phyloP scores from a whole-genome alignment of 2,113 vertebrate species.

The Apistogramma diplotaenia region DNA sequence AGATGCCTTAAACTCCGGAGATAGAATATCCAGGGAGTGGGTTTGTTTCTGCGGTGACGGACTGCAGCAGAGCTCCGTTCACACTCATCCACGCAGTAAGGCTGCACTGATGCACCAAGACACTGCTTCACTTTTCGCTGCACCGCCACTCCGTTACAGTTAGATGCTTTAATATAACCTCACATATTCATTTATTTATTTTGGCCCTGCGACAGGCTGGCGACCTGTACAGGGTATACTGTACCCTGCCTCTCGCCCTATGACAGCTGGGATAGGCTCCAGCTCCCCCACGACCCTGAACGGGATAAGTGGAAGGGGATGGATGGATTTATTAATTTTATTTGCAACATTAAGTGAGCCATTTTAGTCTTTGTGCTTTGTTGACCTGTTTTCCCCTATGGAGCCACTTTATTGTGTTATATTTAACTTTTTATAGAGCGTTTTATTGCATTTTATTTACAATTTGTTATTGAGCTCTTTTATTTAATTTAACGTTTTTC shows the following conservation, averaged over 20 bases:
- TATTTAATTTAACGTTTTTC: not conserved
- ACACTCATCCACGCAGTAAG: too few relatives aligned
- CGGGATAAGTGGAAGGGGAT: too few relatives aligned
- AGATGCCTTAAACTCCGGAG: too few relatives aligned
- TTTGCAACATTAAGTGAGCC: not conserved
- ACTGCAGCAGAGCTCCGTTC: too few relatives aligned
- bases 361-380: not conserved
- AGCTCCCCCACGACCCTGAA: too few relatives aligned
- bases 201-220: too few relatives aligned
- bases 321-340: too few relatives aligned
- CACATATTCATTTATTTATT: too few relatives aligned
- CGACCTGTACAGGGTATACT: too few relatives aligned
- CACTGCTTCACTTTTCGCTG: not conserved
- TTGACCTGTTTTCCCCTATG: not conserved
- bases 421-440: not conserved
- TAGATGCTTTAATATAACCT: not conserved
- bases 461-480: not conserved
- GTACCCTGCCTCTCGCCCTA: too few relatives aligned
- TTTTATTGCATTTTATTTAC: not conserved
- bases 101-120: not conserved
- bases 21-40: too few relatives aligned
- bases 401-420: not conserved
- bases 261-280: too few relatives aligned
- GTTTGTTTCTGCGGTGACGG: not conserved
- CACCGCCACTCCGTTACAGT: not conserved